Percentiles rank a stretch among this genome's conserved stretches.
These are phyloP conservation scores for Camptogramma bilineatum DNA, from an alignment of 2,888 invertebrate species.

Conservation along the genomic window DNA sequence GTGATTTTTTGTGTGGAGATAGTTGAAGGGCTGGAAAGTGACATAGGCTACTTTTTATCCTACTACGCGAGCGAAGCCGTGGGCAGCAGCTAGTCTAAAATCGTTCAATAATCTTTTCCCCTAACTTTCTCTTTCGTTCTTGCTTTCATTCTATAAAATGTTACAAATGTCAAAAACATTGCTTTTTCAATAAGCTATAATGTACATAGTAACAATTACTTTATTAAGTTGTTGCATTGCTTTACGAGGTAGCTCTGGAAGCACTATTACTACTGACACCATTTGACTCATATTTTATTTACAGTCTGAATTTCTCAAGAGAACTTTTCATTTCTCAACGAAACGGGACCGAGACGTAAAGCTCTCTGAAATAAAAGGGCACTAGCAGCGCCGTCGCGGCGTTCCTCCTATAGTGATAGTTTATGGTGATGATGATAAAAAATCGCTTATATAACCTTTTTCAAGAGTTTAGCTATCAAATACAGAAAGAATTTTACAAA, in stretches of 20 bases:
- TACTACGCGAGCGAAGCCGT: background rate
- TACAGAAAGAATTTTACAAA: too few species aligned
- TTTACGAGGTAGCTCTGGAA: slow-evolving; percentile 67
- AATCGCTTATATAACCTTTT: too few species aligned
- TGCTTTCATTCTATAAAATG: background rate
- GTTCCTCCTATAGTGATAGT: too few species aligned
- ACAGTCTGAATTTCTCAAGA: slow-evolving; percentile 56
- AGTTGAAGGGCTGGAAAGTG: too few species aligned
- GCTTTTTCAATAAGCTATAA: background rate
- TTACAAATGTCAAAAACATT: background rate
- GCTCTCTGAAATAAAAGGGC: too few species aligned
- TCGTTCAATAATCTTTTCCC: background rate
- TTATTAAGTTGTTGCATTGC: slow-evolving; percentile 73
- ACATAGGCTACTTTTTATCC: background rate
- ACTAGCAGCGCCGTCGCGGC: too few species aligned
- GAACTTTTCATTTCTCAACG: slow-evolving; percentile 47
- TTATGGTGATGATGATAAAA: too few species aligned
- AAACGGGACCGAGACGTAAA: background rate
- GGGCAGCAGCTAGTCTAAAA: too few species aligned
- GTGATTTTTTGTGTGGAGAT: too few species aligned
- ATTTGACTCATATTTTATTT: slow-evolving; percentile 78
- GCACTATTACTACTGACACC: slow-evolving; percentile 66
- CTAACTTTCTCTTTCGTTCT: background rate
- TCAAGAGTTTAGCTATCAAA: too few species aligned
- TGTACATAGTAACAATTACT: slow-evolving; percentile 55